Evolutionary conservation across 1,140 invertebrate species (phyloP).

Genomic region (Leptopilina boulardi): DNA sequence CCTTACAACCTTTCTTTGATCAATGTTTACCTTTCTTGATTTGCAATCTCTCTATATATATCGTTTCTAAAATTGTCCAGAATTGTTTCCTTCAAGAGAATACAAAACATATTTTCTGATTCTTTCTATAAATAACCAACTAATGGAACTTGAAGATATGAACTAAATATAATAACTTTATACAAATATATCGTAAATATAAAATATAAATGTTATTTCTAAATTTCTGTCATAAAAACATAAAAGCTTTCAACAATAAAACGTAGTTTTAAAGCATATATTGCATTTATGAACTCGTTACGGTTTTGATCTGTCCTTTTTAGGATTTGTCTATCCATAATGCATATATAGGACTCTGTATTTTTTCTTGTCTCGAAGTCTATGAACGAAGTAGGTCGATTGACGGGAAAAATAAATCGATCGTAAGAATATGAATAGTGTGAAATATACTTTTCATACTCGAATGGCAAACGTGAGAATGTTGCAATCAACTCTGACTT

Average conservation of each 20-base stretch:
- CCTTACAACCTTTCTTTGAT: background rate
- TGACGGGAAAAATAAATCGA: conserved; percentile 16
- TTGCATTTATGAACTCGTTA: background rate
- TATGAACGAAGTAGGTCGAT: conserved; percentile 8
- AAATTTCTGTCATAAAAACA: conserved; percentile 21
- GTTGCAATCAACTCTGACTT: conserved; percentile 4
- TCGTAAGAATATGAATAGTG: background rate
- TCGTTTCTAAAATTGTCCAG: background rate
- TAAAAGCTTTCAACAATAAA: conserved; percentile 37
- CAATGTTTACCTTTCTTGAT: background rate
- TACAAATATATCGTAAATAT: background rate
- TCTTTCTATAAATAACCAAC: too few species aligned
- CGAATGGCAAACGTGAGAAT: background rate
- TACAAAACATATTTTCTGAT: too few species aligned
- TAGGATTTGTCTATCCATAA: background rate
- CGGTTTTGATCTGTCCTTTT: too few species aligned
- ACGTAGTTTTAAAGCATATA: background rate
- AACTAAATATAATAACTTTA: too few species aligned
- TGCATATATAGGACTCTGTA: background rate
- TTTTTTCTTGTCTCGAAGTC: background rate
- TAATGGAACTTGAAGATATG: too few species aligned
- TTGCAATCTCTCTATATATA: background rate
- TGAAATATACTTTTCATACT: background rate
- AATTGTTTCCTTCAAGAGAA: background rate
- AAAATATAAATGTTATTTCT: too few species aligned